Evolutionary conservation across 1,140 invertebrate species (phyloP).

Genomic region (Dendroctonus ponderosae): DNA sequence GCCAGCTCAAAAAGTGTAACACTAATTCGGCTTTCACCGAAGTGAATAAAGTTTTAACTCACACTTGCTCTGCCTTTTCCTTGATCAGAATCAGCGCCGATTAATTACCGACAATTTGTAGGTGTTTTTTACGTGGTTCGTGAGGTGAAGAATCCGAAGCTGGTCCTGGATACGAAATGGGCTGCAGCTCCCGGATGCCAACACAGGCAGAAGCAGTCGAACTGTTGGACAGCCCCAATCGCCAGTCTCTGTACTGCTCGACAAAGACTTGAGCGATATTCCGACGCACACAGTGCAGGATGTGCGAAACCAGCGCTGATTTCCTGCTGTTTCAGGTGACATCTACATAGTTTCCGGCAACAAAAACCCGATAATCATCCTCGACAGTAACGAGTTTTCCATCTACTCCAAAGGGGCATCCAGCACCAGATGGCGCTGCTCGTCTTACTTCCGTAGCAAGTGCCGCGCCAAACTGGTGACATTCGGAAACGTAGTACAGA

Average conservation of each 20-base stretch:
- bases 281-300: background rate
- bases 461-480: conserved; percentile 40
- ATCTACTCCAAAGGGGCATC: conserved; percentile 30
- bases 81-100: too few species aligned
- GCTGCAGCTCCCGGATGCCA: conserved; percentile 17
- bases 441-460: conserved; percentile 42
- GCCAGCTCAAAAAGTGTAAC: conserved; percentile 13
- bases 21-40: conserved; percentile 1
- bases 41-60: too few species aligned
- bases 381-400: conserved; percentile 37
- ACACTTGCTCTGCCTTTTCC: too few species aligned
- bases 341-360: conserved; percentile 40
- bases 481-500: conserved; percentile 32
- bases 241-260: background rate
- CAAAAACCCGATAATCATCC: conserved; percentile 41
- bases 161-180: too few species aligned
- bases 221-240: conserved; percentile 20
- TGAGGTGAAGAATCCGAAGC: too few species aligned
- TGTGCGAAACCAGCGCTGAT: background rate
- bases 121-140: too few species aligned
- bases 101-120: too few species aligned
- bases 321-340: conserved; percentile 17
- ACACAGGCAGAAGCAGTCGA: conserved; percentile 34
- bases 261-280: conserved; percentile 1
- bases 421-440: conserved; percentile 34